Evolutionary conservation across 2,888 invertebrate genomes (phyloP).

Genomic region (Dusona sp.): DNA sequence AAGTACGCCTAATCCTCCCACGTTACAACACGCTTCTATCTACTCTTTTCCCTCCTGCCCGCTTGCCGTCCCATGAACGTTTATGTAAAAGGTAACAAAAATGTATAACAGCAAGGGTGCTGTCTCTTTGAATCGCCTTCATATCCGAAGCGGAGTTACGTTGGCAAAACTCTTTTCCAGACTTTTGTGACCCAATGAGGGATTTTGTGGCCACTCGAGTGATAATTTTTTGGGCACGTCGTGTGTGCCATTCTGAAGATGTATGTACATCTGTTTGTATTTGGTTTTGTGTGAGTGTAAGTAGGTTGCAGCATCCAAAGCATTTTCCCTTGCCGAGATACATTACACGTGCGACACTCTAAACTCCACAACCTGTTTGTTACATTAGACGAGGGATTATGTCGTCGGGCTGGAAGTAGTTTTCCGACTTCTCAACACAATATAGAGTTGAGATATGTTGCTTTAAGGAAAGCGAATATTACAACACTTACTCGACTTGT

Average conservation of each 20-base stretch:
- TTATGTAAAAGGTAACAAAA: slow-evolving; percentile 14
- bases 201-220: slow-evolving; percentile 68
- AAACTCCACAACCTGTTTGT: slow-evolving; percentile 76
- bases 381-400: slow-evolving; percentile 78
- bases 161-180: slow-evolving; percentile 38
- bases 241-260: not conserved
- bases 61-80: not conserved
- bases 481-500: not conserved
- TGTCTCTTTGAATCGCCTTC: not conserved
- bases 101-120: slow-evolving; percentile 4
- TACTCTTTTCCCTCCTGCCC: not conserved
- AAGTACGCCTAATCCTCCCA: slow-evolving; percentile 52
- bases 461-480: slow-evolving; percentile 2
- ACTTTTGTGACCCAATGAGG: not conserved
- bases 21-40: slow-evolving; percentile 8
- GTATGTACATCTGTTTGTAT: slow-evolving; percentile 37
- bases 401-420: slow-evolving; percentile 67
- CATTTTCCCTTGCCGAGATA: slow-evolving; percentile 63
- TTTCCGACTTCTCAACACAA: slow-evolving; percentile 10
- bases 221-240: slow-evolving; percentile 74
- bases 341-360: slow-evolving; percentile 70
- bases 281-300: not conserved
- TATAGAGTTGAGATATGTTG: not conserved
- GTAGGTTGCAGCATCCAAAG: slow-evolving; percentile 13
- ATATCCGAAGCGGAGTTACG: slow-evolving; percentile 12